phyloP scores from a whole-genome alignment of 2,113 vertebrate species.

The Myodes glareolus region DNA sequence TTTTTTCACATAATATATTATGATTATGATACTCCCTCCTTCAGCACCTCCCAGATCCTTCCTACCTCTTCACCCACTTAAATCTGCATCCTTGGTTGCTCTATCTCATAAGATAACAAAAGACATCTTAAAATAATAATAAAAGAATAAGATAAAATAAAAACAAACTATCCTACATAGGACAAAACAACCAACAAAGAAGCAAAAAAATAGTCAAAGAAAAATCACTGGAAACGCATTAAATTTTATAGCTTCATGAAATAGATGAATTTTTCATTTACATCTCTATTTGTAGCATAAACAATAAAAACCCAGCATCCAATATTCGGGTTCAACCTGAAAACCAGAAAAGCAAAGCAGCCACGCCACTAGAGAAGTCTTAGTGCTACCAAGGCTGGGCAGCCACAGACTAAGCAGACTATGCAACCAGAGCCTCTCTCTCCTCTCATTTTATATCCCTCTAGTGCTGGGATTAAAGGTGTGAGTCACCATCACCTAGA shows the following conservation, averaged over 20 bases:
- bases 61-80: background rate
- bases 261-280: background rate
- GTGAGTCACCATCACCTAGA: too few species aligned
- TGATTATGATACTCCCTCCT: background rate
- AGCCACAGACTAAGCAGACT: too few species aligned
- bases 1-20: background rate
- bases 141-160: background rate
- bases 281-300: background rate
- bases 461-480: too few species aligned
- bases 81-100: background rate
- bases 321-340: too few species aligned
- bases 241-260: background rate
- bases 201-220: background rate
- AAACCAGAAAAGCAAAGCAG: too few species aligned
- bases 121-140: background rate
- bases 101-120: background rate
- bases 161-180: background rate
- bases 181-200: background rate
- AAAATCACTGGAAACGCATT: background rate
- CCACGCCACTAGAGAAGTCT: too few species aligned
- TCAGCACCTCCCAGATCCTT: background rate
- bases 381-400: too few species aligned
- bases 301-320: too few species aligned
- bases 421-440: too few species aligned
- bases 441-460: too few species aligned